These are phyloP conservation scores for Chaetodon trifasciatus DNA, from an alignment of 2,797 vertebrate species.

Conservation along the genomic window DNA sequence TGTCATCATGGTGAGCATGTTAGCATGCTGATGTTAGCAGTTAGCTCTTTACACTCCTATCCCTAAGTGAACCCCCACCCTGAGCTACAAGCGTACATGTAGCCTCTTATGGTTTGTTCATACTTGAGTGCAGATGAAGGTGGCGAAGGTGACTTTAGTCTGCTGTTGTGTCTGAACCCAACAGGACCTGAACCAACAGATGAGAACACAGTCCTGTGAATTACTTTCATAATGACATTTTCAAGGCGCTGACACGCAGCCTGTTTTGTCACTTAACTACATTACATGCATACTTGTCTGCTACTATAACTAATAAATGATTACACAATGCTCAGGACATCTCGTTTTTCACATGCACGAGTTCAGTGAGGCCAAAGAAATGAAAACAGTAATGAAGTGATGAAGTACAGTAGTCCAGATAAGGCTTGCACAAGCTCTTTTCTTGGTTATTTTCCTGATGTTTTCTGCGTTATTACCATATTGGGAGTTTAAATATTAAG, in stretches of 20 bases:
- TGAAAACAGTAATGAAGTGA: not conserved
- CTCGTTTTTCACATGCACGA: constrained; percentile 7
- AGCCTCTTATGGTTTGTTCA: not conserved
- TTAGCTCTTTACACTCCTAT: no score
- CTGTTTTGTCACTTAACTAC: not conserved
- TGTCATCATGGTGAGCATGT: no score
- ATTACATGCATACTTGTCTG: not conserved
- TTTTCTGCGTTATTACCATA: constrained; percentile 26
- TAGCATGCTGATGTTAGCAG: no score
- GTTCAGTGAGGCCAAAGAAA: not conserved
- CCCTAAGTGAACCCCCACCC: no score
- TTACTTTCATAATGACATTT: not conserved
- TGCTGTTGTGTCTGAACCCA: not conserved
- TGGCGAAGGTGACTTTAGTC: not conserved
- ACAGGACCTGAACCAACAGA: not conserved
- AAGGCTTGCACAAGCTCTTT: constrained; percentile 5
- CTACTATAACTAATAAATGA: not conserved
- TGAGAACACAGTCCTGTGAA: not conserved
- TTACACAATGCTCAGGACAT: not conserved
- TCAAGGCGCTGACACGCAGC: not conserved
- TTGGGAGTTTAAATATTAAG: constrained; percentile 25
- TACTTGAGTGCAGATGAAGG: no score
- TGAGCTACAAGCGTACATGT: no score
- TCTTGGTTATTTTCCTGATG: not conserved
- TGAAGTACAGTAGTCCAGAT: constrained; percentile 7